Evolutionary conservation across 2,888 invertebrate genomes (phyloP).

Genomic region (Beris morrisii): DNA sequence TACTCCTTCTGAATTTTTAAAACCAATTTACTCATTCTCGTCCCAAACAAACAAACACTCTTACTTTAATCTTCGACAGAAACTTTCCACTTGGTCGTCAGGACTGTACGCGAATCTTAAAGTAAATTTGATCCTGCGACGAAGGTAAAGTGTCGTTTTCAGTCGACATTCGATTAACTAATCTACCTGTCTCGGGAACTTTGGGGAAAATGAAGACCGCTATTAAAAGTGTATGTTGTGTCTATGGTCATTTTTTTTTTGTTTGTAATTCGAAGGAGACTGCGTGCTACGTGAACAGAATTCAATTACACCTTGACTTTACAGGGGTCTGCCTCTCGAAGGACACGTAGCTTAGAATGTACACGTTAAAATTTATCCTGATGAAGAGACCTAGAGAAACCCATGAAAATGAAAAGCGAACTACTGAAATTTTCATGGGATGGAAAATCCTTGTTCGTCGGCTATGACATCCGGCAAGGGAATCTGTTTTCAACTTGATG

Average conservation of each 20-base stretch:
- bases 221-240: too few relatives aligned
- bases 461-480: neutral
- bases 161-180: constrained; percentile 29
- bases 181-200: constrained; percentile 16
- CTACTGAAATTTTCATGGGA: constrained; percentile 13
- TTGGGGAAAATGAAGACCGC: neutral
- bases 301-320: constrained; percentile 2
- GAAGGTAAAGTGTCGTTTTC: constrained; percentile 1
- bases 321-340: too few relatives aligned
- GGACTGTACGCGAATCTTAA: too few relatives aligned
- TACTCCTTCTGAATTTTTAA: constrained; percentile 28
- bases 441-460: constrained; percentile 7
- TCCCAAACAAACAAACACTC: constrained; percentile 26
- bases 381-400: neutral
- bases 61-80: constrained; percentile 7
- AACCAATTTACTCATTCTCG: constrained; percentile 22
- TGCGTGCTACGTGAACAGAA: constrained; percentile 16
- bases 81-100: too few relatives aligned
- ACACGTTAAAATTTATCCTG: neutral
- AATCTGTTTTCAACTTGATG: constrained; percentile 10
- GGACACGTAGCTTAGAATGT: neutral
- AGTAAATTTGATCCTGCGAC: constrained; percentile 6
- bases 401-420: constrained; percentile 1
- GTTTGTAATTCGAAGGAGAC: too few relatives aligned
- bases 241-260: too few relatives aligned